These are phyloP conservation scores for Phainopepla nitens DNA, from an alignment of 2,113 vertebrate genomes.

Conservation along the genomic window DNA sequence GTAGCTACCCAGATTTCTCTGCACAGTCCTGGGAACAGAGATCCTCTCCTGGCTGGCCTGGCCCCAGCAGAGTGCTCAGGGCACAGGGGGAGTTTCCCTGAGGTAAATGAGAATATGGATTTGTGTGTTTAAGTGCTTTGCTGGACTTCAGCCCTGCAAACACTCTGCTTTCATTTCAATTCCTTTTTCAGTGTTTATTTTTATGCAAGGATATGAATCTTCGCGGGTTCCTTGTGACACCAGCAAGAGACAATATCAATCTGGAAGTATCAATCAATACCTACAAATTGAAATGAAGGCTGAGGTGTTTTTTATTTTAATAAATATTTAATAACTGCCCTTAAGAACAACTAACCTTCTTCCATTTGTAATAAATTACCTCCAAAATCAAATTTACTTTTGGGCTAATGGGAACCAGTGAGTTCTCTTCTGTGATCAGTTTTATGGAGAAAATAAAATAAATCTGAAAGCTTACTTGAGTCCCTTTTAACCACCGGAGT, in stretches of 20 bases:
- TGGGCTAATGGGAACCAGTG: neutral
- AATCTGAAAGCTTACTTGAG: neutral
- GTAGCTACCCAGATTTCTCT: neutral
- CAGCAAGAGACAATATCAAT: neutral
- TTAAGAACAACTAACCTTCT: neutral
- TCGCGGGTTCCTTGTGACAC: neutral
- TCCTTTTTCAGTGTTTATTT: neutral
- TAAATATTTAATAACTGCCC: neutral
- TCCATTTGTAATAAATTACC: neutral
- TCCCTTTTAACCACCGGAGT: neutral
- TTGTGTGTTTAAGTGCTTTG: neutral
- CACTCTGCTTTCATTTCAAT: neutral
- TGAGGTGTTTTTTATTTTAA: neutral
- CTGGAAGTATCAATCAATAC: neutral
- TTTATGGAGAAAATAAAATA: neutral
- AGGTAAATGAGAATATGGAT: neutral
- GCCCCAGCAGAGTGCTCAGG: neutral
- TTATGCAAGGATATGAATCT: neutral
- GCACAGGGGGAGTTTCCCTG: neutral
- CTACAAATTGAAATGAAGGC: neutral
- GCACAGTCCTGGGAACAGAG: neutral
- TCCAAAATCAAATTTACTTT: neutral
- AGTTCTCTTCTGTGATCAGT: neutral
- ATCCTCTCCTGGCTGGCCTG: neutral
- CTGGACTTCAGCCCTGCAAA: conserved; percentile 13